Conservation (phyloP, 2,888 invertebrate species). For the Amiota minor region DNA sequence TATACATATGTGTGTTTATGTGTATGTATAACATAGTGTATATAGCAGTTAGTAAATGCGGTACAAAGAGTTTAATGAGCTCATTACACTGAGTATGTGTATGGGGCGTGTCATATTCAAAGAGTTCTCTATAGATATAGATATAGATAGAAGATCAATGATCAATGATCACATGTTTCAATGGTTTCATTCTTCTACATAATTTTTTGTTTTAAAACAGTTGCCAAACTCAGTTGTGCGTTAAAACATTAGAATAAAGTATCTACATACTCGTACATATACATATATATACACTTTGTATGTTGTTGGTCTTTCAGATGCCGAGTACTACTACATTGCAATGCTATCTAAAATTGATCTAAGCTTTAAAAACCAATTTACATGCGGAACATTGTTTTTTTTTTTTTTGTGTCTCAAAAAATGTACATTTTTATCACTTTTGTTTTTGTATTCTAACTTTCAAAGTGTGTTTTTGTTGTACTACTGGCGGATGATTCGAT, state of each 20-base stretch:
- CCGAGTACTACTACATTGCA: neutral
- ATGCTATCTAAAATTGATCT: conserved; percentile 40
- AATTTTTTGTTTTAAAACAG: neutral
- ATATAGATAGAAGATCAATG: conserved; percentile 53
- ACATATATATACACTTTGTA: neutral
- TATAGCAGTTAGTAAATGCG: too few species aligned
- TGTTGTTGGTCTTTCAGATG: conserved; percentile 12
- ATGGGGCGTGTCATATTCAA: conserved; percentile 19
- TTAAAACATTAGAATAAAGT: conserved; percentile 45
- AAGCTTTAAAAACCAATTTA: conserved; percentile 31
- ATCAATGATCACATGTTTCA: conserved; percentile 57
- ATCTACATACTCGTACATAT: conserved; percentile 16
- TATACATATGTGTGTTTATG: too few species aligned
- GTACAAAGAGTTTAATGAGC: conserved; percentile 41
- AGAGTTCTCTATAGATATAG: conserved; percentile 39
- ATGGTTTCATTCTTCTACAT: conserved; percentile 7
- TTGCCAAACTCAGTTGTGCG: conserved; percentile 52
- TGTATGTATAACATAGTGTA: too few species aligned
- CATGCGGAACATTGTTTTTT: conserved; percentile 12
- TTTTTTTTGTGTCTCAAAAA: too few species aligned
- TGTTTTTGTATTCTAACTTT: neutral
- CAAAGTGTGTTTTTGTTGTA: too few species aligned
- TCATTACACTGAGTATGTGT: conserved; percentile 44
- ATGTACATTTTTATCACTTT: neutral
- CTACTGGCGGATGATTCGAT: too few species aligned